A percentile compares a stretch with the other conserved stretches of the same genome.
phyloP scores from a whole-genome alignment of 2,888 invertebrate genomes.

The Galeruca laticollis region DNA sequence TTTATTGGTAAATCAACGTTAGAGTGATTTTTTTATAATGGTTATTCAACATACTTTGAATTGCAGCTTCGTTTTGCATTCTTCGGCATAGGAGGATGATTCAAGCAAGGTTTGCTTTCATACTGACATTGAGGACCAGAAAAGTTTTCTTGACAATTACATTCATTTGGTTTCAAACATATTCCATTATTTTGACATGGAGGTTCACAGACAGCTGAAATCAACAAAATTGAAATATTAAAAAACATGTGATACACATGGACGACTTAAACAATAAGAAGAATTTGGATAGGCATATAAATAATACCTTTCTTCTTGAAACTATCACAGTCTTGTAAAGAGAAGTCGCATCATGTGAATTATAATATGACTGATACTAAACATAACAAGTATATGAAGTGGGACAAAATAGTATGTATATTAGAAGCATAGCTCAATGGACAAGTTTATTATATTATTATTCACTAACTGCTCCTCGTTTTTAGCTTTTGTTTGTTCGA shows the following conservation, averaged over 20 bases:
- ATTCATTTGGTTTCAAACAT: slow-evolving; percentile 80
- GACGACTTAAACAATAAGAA: too few relatives aligned
- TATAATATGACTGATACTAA: too few relatives aligned
- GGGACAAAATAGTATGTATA: too few relatives aligned
- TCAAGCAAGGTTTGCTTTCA: slow-evolving; percentile 79
- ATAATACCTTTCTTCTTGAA: too few relatives aligned
- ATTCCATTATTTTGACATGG: slow-evolving; percentile 85
- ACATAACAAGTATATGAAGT: too few relatives aligned
- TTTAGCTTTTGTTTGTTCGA: too few relatives aligned
- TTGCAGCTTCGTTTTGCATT: slow-evolving; percentile 76
- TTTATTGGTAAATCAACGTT: not conserved
- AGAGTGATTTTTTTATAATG: not conserved
- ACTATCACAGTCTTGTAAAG: too few relatives aligned
- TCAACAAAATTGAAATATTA: not conserved
- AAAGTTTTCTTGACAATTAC: slow-evolving; percentile 80
- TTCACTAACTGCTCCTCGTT: too few relatives aligned
- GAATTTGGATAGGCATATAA: too few relatives aligned
- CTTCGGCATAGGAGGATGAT: slow-evolving; percentile 74
- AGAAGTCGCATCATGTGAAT: too few relatives aligned
- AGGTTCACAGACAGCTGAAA: slow-evolving; percentile 80
- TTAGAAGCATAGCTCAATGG: too few relatives aligned
- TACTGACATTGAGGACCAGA: slow-evolving; percentile 81
- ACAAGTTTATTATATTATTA: too few relatives aligned
- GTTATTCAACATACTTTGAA: slow-evolving; percentile 69
- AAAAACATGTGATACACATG: not conserved